Evolutionary conservation across 2,113 vertebrate genomes (phyloP).

Genomic region (Colius striatus): DNA sequence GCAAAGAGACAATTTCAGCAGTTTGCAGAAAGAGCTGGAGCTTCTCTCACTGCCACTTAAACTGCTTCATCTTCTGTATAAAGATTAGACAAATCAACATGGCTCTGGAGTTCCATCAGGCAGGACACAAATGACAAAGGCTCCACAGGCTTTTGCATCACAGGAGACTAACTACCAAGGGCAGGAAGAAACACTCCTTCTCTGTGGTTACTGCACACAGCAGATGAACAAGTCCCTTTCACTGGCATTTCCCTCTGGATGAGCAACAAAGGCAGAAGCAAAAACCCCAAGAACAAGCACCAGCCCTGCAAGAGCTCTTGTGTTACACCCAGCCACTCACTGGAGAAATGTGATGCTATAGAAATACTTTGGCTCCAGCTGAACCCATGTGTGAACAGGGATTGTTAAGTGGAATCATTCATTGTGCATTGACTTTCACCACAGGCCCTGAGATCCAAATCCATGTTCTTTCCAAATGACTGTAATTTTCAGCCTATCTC

Average conservation of each 20-base stretch:
- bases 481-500: conserved; percentile 64
- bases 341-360: neutral
- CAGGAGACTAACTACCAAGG: neutral
- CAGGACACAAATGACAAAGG: neutral
- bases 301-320: neutral
- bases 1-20: neutral
- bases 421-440: conserved; percentile 17
- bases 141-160: neutral
- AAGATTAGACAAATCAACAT: neutral
- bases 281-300: neutral
- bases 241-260: neutral
- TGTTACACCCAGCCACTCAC: neutral
- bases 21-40: neutral
- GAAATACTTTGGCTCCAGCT: neutral
- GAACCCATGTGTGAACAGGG: neutral
- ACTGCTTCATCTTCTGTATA: neutral
- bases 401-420: neutral
- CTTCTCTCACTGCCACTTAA: neutral
- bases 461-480: conserved; percentile 60
- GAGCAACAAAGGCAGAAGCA: neutral
- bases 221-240: neutral
- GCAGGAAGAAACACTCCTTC: neutral
- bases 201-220: neutral
- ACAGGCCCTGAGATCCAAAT: neutral
- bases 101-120: neutral